A percentile compares a stretch with the other conserved stretches of the same genome.
These are phyloP conservation scores for Zygothrica quintamaculata DNA, from an alignment of 2,888 invertebrate genomes.

Conservation along the genomic window DNA sequence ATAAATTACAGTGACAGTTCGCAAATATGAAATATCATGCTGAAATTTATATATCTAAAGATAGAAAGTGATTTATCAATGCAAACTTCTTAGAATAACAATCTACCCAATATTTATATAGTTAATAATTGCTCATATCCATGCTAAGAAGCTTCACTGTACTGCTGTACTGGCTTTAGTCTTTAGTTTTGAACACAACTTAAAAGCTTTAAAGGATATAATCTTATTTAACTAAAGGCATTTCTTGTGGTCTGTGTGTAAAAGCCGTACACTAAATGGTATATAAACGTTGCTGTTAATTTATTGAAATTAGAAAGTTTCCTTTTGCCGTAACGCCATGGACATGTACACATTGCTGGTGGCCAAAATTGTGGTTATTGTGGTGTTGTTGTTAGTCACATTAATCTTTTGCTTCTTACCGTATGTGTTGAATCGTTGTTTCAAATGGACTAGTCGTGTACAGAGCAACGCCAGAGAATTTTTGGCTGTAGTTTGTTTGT, in stretches of 20 bases:
- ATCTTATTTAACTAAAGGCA: conserved; percentile 1
- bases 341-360: conserved; percentile 45
- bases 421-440: conserved; percentile 88
- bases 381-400: conserved; percentile 90
- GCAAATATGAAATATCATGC: conserved; percentile 1
- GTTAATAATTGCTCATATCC: neutral
- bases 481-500: conserved; percentile 86
- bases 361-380: conserved; percentile 92
- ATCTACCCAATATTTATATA: no score
- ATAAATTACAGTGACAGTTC: conserved; percentile 12
- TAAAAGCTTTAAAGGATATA: conserved; percentile 31
- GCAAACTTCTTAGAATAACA: no score
- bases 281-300: conserved; percentile 25
- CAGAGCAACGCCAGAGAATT: conserved; percentile 78
- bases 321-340: conserved; percentile 17
- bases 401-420: conserved; percentile 91
- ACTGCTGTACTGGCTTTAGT: neutral
- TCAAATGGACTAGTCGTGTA: conserved; percentile 86
- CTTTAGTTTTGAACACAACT: neutral
- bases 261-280: conserved; percentile 9
- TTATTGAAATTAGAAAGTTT: conserved; percentile 8
- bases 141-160: conserved; percentile 12
- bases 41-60: no score
- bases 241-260: neutral
- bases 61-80: no score